Conservation (phyloP, 2,888 invertebrate genomes). For the Drosophila lacicola region DNA sequence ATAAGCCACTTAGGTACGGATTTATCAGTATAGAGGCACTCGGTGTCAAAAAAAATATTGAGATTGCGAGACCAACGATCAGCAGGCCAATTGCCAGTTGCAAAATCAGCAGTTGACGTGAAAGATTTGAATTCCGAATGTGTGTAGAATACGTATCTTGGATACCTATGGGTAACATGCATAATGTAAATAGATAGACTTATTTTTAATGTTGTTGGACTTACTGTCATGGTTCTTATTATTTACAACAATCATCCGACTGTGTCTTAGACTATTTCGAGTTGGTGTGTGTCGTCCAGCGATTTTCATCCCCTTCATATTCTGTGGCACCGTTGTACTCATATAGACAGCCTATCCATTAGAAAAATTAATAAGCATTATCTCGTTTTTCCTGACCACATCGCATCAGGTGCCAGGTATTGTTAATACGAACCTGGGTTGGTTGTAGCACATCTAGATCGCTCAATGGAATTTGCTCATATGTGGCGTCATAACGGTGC, state of each 20-base stretch:
- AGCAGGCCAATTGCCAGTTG: slow-evolving; percentile 86
- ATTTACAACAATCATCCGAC: slow-evolving; percentile 89
- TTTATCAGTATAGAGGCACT: slow-evolving; percentile 87
- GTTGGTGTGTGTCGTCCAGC: slow-evolving; percentile 89
- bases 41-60: slow-evolving; percentile 88
- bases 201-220: slow-evolving; percentile 8
- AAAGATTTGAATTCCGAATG: slow-evolving; percentile 79
- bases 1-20: slow-evolving; percentile 89
- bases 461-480: slow-evolving; percentile 79
- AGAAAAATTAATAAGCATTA: not conserved
- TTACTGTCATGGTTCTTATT: slow-evolving; percentile 86
- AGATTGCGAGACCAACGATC: slow-evolving; percentile 86
- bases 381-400: no score
- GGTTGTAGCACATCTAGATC: slow-evolving; percentile 79
- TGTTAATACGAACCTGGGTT: slow-evolving; percentile 75
- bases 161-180: slow-evolving; percentile 58
- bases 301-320: slow-evolving; percentile 88
- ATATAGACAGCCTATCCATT: slow-evolving; percentile 83
- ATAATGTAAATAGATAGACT: no score
- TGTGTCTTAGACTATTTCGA: slow-evolving; percentile 89
- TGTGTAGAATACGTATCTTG: slow-evolving; percentile 81
- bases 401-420: not conserved
- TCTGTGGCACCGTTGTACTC: slow-evolving; percentile 89
- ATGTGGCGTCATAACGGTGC: slow-evolving; percentile 58
- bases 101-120: slow-evolving; percentile 80